phyloP scores from a whole-genome alignment of 64 coral and sea anemone species.

The Cladopsammia gracilis region DNA sequence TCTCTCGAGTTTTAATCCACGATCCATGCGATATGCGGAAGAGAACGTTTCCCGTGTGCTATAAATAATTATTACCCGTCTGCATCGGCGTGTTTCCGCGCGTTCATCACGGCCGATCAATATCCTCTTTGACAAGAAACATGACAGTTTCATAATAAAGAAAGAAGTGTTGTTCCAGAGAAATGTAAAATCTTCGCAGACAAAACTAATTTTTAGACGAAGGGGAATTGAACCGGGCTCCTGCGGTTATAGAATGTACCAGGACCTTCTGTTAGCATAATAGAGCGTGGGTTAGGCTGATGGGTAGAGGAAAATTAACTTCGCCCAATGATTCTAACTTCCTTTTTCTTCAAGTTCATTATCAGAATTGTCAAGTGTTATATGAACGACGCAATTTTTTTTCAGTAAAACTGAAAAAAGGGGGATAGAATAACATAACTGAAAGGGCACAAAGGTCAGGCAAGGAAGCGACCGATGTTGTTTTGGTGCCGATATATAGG shows the following conservation, averaged over 20 bases:
- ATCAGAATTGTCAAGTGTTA: not conserved
- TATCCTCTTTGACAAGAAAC: not conserved
- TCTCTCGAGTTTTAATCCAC: not conserved
- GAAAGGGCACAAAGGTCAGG: not conserved
- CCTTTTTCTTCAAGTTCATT: not conserved
- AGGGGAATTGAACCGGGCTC: not conserved
- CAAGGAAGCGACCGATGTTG: not conserved
- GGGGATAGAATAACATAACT: too few species aligned
- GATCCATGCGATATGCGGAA: not conserved
- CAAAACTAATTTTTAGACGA: not conserved
- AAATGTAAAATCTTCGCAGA: not conserved
- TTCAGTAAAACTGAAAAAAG: too few species aligned
- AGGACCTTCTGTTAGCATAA: not conserved
- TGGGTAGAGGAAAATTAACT: too few species aligned
- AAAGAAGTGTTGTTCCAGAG: not conserved
- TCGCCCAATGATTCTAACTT: not conserved
- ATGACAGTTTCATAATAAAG: not conserved
- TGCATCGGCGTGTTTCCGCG: not conserved
- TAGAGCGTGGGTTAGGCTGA: not conserved
- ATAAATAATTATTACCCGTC: constrained; percentile 22
- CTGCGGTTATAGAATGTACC: not conserved
- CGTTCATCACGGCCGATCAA: constrained; percentile 3
- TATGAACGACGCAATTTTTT: too few species aligned
- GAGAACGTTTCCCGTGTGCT: not conserved
- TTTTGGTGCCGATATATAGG: not conserved